These are phyloP conservation scores for Neomorphus geoffroyi DNA, from an alignment of 2,797 vertebrate species.

Conservation along the genomic window DNA sequence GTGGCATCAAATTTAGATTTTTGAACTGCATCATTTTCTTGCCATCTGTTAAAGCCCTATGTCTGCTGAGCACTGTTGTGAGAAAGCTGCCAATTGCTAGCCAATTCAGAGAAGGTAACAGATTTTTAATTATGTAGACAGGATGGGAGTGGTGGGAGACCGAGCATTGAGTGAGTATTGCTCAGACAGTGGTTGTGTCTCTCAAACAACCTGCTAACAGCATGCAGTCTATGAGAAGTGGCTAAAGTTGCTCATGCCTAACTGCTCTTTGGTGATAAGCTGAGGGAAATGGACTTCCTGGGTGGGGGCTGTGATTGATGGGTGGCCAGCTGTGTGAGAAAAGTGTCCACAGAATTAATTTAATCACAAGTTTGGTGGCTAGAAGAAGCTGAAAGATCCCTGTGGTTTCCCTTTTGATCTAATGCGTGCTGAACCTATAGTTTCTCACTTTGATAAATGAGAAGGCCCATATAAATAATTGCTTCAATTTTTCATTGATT, in stretches of 20 bases:
- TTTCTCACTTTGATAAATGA: not conserved
- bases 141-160: constrained; percentile 6
- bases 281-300: not conserved
- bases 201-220: not conserved
- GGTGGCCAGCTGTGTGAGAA: not conserved
- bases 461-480: not conserved
- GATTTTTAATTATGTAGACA: constrained; percentile 54
- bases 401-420: not conserved
- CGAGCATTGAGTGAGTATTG: not conserved
- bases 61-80: not conserved
- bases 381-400: not conserved
- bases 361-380: not conserved
- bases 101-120: constrained; percentile 4
- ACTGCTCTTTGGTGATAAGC: not conserved
- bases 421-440: rapidly evolving
- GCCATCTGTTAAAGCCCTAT: constrained; percentile 35
- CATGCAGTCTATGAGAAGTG: not conserved
- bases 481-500: not conserved
- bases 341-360: not conserved
- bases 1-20: not conserved
- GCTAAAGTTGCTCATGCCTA: not conserved
- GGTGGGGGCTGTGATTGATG: not conserved
- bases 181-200: not conserved
- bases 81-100: not conserved
- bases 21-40: not conserved